These are phyloP conservation scores for Mesembrinibis cayennensis DNA, from an alignment of 2,113 vertebrate genomes.

Conservation along the genomic window DNA sequence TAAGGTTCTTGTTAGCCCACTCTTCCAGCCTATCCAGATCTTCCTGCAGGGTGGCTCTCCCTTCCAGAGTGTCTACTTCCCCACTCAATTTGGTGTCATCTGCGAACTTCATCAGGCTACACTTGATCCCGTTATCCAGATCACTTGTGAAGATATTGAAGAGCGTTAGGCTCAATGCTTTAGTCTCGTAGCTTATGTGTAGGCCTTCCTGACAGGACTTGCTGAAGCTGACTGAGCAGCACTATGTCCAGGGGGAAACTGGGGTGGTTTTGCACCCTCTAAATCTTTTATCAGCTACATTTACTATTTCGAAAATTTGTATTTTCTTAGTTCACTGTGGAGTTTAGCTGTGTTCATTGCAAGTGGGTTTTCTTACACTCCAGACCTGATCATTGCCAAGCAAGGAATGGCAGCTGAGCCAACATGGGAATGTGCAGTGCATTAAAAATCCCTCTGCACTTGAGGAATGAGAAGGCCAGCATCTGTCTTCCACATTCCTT, in stretches of 20 bases:
- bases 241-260: too few species aligned
- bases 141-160: too few species aligned
- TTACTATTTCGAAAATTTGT: not conserved
- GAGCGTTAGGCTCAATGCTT: too few species aligned
- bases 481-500: not conserved
- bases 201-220: not conserved
- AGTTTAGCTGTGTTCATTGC: not conserved
- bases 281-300: not conserved
- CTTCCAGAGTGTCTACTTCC: too few species aligned
- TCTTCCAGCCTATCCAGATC: too few species aligned
- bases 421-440: not conserved
- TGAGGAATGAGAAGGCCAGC: not conserved
- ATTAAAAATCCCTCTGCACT: not conserved
- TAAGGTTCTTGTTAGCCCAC: too few species aligned
- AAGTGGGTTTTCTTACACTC: not conserved
- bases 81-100: too few species aligned
- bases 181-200: not conserved
- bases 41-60: too few species aligned
- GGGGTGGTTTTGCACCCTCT: not conserved
- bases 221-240: not conserved
- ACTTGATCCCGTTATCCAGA: too few species aligned
- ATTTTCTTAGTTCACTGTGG: not conserved
- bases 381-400: not conserved
- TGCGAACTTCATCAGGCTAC: too few species aligned
- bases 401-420: not conserved